These are phyloP conservation scores for Phasianus colchicus DNA, from an alignment of 2,113 vertebrate genomes.

Conservation along the genomic window DNA sequence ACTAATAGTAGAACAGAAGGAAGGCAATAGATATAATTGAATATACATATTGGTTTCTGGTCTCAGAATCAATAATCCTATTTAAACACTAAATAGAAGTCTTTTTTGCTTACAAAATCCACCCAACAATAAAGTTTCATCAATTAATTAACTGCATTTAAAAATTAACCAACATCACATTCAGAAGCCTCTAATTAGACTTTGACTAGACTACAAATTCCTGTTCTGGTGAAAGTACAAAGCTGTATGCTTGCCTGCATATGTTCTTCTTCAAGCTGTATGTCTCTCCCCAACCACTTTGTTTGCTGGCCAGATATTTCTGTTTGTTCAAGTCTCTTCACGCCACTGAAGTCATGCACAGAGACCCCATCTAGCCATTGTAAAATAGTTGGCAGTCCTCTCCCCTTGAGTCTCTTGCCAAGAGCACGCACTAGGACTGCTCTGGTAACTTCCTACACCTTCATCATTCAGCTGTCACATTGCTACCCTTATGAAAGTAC, in stretches of 20 bases:
- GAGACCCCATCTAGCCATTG: neutral
- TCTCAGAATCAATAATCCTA: no score
- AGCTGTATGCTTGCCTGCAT: neutral
- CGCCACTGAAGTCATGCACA: slow-evolving; percentile 12
- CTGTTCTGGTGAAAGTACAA: neutral
- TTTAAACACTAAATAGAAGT: no score
- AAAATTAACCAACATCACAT: neutral
- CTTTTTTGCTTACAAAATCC: neutral
- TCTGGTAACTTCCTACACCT: neutral
- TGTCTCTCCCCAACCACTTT: neutral
- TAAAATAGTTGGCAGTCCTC: neutral
- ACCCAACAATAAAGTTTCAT: neutral
- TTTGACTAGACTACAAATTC: neutral
- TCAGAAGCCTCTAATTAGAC: neutral
- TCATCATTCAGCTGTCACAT: neutral
- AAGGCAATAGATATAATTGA: no score
- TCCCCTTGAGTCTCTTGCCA: neutral
- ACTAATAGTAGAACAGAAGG: neutral
- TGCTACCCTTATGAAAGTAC: neutral
- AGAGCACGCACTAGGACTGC: neutral
- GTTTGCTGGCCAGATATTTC: neutral
- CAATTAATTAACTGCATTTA: neutral
- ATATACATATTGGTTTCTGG: no score
- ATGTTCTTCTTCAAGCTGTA: neutral
- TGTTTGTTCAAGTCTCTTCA: neutral